phyloP scores from a whole-genome alignment of 1,140 invertebrate genomes.

The Lepidurus packardi region DNA sequence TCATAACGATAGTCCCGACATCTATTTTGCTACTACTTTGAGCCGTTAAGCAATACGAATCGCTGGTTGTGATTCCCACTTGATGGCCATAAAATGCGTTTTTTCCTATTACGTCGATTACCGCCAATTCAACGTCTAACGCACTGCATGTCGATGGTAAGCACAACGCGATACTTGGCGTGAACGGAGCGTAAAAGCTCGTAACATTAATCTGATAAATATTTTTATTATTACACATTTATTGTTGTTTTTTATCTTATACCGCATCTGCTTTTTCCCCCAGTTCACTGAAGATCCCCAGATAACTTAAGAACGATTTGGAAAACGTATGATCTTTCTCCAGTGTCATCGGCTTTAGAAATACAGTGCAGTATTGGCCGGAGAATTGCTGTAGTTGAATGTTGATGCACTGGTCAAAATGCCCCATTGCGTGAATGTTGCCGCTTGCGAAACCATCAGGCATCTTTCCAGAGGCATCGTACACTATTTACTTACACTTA shows the following conservation, averaged over 20 bases:
- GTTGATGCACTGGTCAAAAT: neutral
- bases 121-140: neutral
- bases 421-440: neutral
- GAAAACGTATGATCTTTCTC: neutral
- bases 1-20: neutral
- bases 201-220: neutral
- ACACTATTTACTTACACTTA: neutral
- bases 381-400: neutral
- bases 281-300: neutral
- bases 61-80: neutral
- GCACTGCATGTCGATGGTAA: neutral
- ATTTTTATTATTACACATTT: neutral
- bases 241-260: neutral
- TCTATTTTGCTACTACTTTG: neutral
- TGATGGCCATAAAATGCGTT: neutral
- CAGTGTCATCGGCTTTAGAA: neutral
- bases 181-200: neutral
- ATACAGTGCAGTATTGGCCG: neutral
- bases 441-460: neutral
- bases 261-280: neutral
- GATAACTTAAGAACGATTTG: neutral
- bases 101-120: neutral
- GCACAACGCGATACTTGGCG: neutral
- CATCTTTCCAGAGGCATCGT: neutral
- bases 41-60: neutral